Evolutionary conservation across 1,140 invertebrate genomes (phyloP), one percentile per base, ranked within the genome.

Genomic region (Aplysia californica): DNA sequence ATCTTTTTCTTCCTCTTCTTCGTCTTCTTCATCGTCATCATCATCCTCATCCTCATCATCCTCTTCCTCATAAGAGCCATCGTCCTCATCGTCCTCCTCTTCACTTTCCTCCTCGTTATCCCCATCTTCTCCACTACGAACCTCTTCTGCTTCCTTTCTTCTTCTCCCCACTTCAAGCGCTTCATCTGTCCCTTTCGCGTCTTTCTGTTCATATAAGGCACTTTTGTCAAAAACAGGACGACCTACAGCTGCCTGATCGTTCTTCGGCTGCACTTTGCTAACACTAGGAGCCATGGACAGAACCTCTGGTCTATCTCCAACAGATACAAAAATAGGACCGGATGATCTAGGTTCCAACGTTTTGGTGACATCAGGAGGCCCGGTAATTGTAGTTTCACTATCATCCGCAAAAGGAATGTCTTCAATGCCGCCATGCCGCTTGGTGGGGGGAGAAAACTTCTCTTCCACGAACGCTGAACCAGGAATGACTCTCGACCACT

Each of bases 401-500:
- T n/a, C n/a, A n/a, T n/a, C n/a, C n/a, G n/a, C n/a, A n/a, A n/a
- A n/a, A n/a, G n/a, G n/a, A n/a, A n/a, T n/a, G n/a, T n/a, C n/a
- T n/a, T n/a, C n/a, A n/a, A n/a, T n/a, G n/a, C n/a, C n/a, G n/a
- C n/a, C n/a, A n/a, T n/a, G n/a, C n/a, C n/a, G n/a, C n/a, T n/a
- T 33, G 15, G 26, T n/a, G 1, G 3, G 3, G 38, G 58, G 59
- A 31, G 71, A 74, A 6, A 61, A 31, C 55, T 74, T 65, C 50
- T 74, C 72, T n/a, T 74, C 72, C 38, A 74, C 65, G 69, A 59
- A 68, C 2, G 38, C 44, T 26, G 72, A 74, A 23, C 61, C 72
- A 44, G 72, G 72, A n/a, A 74, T 74, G n/a, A 74, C 61, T 31
- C 58, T 58, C 31, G 72, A 41, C 58, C 72, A 65, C 18, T 21